Evolutionary conservation across 2,113 vertebrate species (phyloP).

Genomic region (Paramormyrops kingsleyae): DNA sequence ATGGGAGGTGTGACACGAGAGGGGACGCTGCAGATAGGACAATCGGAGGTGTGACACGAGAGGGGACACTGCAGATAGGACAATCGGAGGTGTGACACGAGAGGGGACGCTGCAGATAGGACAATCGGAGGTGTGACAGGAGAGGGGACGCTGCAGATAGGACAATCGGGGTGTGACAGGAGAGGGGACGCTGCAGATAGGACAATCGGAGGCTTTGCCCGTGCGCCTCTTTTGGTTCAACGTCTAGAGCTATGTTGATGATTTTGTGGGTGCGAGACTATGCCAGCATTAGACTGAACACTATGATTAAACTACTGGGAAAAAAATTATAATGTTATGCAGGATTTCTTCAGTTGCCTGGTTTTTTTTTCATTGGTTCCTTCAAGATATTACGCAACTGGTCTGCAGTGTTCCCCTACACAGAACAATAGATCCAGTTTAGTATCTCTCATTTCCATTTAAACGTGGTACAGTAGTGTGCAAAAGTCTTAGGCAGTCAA

Average conservation of each 20-base stretch:
- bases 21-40: too few species aligned
- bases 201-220: too few species aligned
- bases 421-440: neutral
- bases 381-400: neutral
- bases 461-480: neutral
- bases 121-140: too few species aligned
- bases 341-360: neutral
- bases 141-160: too few species aligned
- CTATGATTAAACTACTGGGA: neutral
- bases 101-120: too few species aligned
- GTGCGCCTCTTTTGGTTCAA: too few species aligned
- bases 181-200: too few species aligned
- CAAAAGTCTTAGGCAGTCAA: neutral
- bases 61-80: too few species aligned
- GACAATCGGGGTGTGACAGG: too few species aligned
- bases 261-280: neutral
- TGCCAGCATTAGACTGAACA: neutral
- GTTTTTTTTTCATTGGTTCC: neutral
- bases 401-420: neutral
- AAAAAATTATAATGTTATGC: neutral
- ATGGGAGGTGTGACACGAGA: too few species aligned
- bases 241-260: neutral
- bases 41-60: too few species aligned
- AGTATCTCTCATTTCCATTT: neutral
- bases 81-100: too few species aligned